Percentiles rank a stretch among this genome's conserved stretches.
Evolutionary conservation across 2,888 invertebrate species (phyloP).

Genomic region (Silvanus unidentatus): DNA sequence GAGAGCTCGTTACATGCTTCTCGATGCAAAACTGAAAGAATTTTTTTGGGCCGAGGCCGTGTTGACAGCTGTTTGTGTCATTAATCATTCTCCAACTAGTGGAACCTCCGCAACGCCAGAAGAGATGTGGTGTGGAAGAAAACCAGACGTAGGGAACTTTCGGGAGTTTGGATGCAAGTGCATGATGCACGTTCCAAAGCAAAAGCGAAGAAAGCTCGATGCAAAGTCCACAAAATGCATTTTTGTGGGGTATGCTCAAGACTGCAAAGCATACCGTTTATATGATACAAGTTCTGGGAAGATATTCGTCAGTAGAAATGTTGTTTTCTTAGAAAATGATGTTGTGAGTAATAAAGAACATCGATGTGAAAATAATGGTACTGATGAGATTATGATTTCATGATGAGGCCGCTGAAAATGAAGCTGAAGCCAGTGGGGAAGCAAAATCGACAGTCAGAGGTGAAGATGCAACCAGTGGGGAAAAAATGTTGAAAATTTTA

Average conservation of each 20-base stretch:
- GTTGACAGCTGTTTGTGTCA: constrained; percentile 14
- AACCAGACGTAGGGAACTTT: constrained; percentile 32
- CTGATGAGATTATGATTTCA: too few species aligned
- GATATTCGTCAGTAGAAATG: background rate
- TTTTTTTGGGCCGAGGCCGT: constrained; percentile 17
- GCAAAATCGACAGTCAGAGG: too few species aligned
- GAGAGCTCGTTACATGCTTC: constrained; percentile 16
- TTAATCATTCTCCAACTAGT: constrained; percentile 23
- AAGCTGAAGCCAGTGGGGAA: too few species aligned
- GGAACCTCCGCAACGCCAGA: constrained; percentile 25
- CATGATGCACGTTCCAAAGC: constrained; percentile 33
- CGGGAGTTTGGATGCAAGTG: constrained; percentile 36
- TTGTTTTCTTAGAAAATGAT: background rate
- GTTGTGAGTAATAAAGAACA: too few species aligned
- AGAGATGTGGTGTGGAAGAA: constrained; percentile 31
- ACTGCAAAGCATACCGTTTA: background rate
- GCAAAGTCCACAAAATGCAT: constrained; percentile 28
- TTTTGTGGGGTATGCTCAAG: constrained; percentile 32
- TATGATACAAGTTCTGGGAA: background rate
- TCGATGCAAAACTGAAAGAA: constrained; percentile 10
- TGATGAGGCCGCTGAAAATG: too few species aligned
- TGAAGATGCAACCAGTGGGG: too few species aligned
- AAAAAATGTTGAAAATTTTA: too few species aligned
- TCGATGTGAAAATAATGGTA: too few species aligned
- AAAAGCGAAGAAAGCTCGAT: constrained; percentile 31